Percentiles rank a stretch among this genome's conserved stretches.
Conservation (phyloP, 2,888 invertebrate genomes). For the Carterocephalus palaemon region DNA sequence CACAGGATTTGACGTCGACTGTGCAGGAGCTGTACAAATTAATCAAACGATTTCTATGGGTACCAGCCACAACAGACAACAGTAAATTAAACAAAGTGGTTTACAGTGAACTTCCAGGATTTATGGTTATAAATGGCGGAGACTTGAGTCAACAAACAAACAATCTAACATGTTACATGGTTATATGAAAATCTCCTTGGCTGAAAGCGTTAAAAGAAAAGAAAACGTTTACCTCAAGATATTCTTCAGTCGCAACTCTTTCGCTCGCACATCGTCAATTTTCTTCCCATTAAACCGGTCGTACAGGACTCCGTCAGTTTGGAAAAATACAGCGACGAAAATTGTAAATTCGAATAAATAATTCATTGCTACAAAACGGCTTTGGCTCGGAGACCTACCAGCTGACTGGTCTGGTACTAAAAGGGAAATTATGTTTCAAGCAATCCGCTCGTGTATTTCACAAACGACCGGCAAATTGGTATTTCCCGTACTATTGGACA, state of each 20-base stretch:
- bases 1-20: slow-evolving; percentile 50
- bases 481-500: slow-evolving; percentile 20
- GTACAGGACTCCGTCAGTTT: slow-evolving; percentile 40
- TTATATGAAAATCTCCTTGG: too few relatives aligned
- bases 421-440: slow-evolving; percentile 25
- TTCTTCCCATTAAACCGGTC: slow-evolving; percentile 53
- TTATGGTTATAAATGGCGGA: slow-evolving; percentile 15
- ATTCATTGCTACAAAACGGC: slow-evolving; percentile 36
- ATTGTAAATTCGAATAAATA: slow-evolving; percentile 40
- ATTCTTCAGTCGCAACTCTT: slow-evolving; percentile 41
- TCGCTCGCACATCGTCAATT: slow-evolving; percentile 40
- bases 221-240: slow-evolving; percentile 44
- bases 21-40: slow-evolving; percentile 44
- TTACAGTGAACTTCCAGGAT: neutral
- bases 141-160: neutral
- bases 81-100: slow-evolving; percentile 1
- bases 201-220: slow-evolving; percentile 10
- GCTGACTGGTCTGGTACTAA: slow-evolving; percentile 23
- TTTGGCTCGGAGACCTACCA: slow-evolving; percentile 9
- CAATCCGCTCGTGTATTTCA: slow-evolving; percentile 18
- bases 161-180: too few relatives aligned
- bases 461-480: slow-evolving; percentile 17
- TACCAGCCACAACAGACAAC: slow-evolving; percentile 2
- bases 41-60: neutral
- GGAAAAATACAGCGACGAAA: slow-evolving; percentile 39